Base-by-base conservation (phyloP, 2,113 vertebrate genomes). In the Alectura lathami region DNA sequence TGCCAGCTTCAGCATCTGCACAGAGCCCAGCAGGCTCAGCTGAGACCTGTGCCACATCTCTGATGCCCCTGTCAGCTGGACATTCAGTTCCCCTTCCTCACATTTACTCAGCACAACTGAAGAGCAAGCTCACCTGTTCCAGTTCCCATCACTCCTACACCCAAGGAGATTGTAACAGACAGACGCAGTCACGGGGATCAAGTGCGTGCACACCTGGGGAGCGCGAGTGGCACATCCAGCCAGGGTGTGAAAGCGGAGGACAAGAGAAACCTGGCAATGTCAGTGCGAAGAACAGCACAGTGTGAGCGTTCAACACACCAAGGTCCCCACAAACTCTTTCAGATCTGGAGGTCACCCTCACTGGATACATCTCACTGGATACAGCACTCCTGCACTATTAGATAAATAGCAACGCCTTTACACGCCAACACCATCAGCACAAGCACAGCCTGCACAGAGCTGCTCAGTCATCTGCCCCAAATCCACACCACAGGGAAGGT, bases 161-260 rank as follows among this genome's bases (percentile, higher is more conserved):
- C 30, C 16, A 14, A 68, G 72, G 0, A 0, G 13, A 51, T 50
- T 76, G 87, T 60, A 88, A 57, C 4, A 53, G 50, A 53, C 26
- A 53, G 50, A 47, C 2, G 3, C 11, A 8, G 18, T 17, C 24
- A 7, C 0, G 2, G 40, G 56, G 7, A 73, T n/a, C 63, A 66
- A 36, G 8, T 15, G 21, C 3, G 0, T 4, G 24, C 2, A 2
- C 23, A 42, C 22, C 40, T 40, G 38, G 85, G 32, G 73, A 34
- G 34, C 62, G 34, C 9, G 17, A 59, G 67, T 29, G 42, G 38
- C 56, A 56, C 34, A 43, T 26, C 23, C 21, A 40, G 73, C n/a
- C 51, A 24, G 24, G 16, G 14, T 6, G 54, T 2, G 15, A 5
- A 0, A 5, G 23, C 3, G 3, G 4, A 69, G 14, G 30, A 17